Conservation (phyloP, 2,888 invertebrate species). For the Homarus gammarus region DNA sequence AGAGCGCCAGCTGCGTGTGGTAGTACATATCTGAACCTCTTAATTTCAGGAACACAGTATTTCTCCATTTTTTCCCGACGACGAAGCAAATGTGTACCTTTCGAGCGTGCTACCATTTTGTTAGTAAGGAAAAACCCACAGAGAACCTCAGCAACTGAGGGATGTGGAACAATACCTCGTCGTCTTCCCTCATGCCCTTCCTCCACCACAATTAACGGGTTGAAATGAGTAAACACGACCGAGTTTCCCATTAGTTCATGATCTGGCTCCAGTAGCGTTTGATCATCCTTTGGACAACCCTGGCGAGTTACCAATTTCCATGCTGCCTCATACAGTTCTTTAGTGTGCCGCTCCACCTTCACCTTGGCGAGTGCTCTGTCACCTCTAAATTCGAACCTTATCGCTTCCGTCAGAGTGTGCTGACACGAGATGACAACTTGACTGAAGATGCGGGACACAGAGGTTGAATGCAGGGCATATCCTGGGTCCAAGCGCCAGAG, state of each 20-base stretch:
- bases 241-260: constrained; percentile 16
- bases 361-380: not conserved
- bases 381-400: not conserved
- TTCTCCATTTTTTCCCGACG: constrained; percentile 50
- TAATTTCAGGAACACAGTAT: constrained; percentile 38
- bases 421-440: constrained; percentile 36
- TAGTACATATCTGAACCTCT: constrained; percentile 41
- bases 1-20: constrained; percentile 51
- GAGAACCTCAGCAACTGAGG: constrained; percentile 44
- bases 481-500: constrained; percentile 40
- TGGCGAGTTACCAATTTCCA: constrained; percentile 31
- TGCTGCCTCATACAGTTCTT: constrained; percentile 36
- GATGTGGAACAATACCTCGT: constrained; percentile 38
- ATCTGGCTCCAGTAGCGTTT: constrained; percentile 33
- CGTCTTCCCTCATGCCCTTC: constrained; percentile 23
- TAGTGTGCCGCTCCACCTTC: not conserved
- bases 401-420: constrained; percentile 18
- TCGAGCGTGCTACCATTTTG: not conserved
- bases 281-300: constrained; percentile 12
- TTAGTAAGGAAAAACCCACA: constrained; percentile 52
- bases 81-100: constrained; percentile 33
- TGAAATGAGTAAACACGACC: not conserved
- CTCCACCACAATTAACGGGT: constrained; percentile 30
- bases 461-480: constrained; percentile 10
- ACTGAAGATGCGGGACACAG: constrained; percentile 42